Percentiles rank a stretch among this genome's conserved stretches.
Conservation (phyloP, 2,113 vertebrate genomes). For the Vidua chalybeata region DNA sequence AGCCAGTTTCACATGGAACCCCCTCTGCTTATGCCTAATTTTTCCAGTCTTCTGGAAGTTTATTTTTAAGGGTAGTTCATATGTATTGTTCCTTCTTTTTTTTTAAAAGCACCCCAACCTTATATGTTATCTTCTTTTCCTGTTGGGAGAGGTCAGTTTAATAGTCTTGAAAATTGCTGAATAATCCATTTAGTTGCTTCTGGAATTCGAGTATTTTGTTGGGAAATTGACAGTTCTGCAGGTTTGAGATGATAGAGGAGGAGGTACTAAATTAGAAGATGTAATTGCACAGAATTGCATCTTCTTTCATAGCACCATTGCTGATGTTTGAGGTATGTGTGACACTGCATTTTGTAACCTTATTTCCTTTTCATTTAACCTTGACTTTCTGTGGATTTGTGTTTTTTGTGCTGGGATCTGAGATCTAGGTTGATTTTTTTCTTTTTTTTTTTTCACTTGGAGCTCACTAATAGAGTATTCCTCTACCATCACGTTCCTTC, state of each 20-base stretch:
- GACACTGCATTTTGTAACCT: background rate
- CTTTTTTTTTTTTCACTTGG: background rate
- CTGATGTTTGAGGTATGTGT: rapidly evolving
- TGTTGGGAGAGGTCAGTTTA: background rate
- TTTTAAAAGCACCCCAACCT: background rate
- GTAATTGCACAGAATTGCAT: background rate
- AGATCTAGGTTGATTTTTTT: background rate
- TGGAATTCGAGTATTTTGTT: background rate
- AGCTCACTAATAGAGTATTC: background rate
- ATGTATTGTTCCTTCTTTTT: background rate
- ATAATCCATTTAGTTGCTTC: background rate
- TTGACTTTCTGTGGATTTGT: background rate
- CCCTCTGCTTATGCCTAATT: rapidly evolving
- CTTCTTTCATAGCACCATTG: background rate
- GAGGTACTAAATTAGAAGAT: background rate
- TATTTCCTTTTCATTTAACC: background rate
- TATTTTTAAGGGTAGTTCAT: background rate
- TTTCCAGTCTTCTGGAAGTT: background rate
- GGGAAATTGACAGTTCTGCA: background rate
- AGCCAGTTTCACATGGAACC: background rate
- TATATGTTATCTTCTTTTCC: background rate
- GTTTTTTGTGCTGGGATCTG: background rate
- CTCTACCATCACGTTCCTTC: background rate
- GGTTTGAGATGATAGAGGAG: background rate
- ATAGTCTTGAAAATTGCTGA: background rate